Evolutionary conservation across 1,140 invertebrate genomes (phyloP), one percentile per base, ranked within the genome.

Genomic region (Coboldia fuscipes): DNA sequence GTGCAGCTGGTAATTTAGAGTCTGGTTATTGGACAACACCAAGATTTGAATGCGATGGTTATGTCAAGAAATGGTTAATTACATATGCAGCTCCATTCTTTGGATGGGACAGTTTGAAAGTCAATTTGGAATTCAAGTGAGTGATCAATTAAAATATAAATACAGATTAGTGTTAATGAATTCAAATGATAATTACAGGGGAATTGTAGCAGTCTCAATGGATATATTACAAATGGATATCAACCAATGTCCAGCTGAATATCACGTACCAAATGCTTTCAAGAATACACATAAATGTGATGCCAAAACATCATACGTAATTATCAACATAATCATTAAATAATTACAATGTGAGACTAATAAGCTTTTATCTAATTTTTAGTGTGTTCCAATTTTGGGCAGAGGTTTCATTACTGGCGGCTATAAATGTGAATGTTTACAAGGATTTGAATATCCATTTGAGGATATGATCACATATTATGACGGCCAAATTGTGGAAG

Each of bases 351-450:
- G 40, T 40, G 38, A 42, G 40, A 37, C 38, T 37, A 37, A 41
- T 42, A 27, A 41, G 18, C 24, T 33, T 44, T 30, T 39, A 18
- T 36, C 28, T 46, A 29, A 39, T 41, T 68, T 68, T 21, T 58
- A 94, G 86, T 97, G 92, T 56, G 82, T 93, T 15, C 86, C 89
- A 10, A 81, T 96, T 38, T 68, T 82, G 42, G 88, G 89, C 12
- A 68, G 86, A 51, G 82, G 83, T 30, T 93, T 85, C 54, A 75
- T 88, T 41, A 72, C 73, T 10, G 90, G 90, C 33, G 86, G 86
- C n/a, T 97, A 97, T 60, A 97, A 97, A 60, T 97, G 93, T 57
- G 89, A 96, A 54, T 97, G 92, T 50, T 72, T 83, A 34, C 90
- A 97, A 61, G 92, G 90, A 17, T 97, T 74, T 49, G 93, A 97